Conservation (phyloP, 2,113 vertebrate species). For the Polypterus senegalus region DNA sequence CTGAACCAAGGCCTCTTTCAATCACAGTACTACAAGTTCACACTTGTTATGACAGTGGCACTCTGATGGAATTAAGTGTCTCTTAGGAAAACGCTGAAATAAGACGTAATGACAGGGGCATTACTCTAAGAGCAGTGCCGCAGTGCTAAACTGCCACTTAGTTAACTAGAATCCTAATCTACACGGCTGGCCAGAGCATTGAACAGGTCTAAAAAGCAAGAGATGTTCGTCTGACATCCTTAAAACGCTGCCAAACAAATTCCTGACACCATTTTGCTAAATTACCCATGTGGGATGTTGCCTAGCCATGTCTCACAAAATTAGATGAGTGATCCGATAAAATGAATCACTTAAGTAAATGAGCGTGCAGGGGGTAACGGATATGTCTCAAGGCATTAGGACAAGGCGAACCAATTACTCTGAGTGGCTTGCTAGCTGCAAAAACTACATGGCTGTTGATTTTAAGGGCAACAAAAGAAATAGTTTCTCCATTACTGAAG, state of each 20-base stretch:
- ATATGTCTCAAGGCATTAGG: no score
- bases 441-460: no score
- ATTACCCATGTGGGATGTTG: neutral
- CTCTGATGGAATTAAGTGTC: neutral
- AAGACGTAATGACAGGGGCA: constrained; percentile 2
- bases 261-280: neutral
- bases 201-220: neutral
- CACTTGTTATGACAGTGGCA: neutral
- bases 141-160: neutral
- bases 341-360: no score
- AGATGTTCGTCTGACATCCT: neutral
- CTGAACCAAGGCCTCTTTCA: neutral
- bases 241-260: neutral
- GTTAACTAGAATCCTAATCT: neutral
- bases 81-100: neutral
- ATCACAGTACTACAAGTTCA: neutral
- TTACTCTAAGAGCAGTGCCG: constrained; percentile 1
- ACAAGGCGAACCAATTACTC: no score
- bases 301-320: no score
- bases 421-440: no score
- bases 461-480: no score
- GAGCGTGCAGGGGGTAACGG: no score
- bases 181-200: constrained; percentile 1
- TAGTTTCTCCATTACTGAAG: no score
- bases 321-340: no score